Percentiles rank a stretch among this genome's conserved stretches.
Conservation (phyloP, 2,797 vertebrate genomes). For the Sebastes cheni region DNA sequence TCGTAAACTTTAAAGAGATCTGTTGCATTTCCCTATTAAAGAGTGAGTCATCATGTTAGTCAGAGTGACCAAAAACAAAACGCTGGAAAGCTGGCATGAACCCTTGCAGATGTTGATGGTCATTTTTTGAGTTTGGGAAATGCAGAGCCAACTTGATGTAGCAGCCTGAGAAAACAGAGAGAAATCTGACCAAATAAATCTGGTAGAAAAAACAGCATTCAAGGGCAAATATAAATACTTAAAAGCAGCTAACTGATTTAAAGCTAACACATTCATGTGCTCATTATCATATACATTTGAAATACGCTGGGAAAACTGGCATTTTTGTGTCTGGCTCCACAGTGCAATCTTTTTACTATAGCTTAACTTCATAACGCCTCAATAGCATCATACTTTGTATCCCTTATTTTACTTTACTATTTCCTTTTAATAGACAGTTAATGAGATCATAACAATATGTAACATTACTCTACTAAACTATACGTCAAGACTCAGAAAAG, state of each 20-base stretch:
- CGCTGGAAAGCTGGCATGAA: constrained; percentile 18
- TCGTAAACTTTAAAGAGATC: constrained; percentile 35
- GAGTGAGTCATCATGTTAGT: constrained; percentile 52
- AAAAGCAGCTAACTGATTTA: not conserved
- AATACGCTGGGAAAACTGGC: not conserved
- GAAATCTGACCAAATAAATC: not conserved
- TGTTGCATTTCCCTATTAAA: constrained; percentile 33
- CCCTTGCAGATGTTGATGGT: not conserved
- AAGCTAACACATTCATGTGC: not conserved
- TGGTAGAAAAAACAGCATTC: not conserved
- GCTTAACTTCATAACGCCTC: not conserved
- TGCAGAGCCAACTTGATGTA: not conserved
- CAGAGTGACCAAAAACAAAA: constrained; percentile 44
- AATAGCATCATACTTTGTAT: not conserved
- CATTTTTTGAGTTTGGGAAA: not conserved
- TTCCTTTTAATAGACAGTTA: not conserved
- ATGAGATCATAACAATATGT: not conserved
- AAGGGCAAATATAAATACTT: not conserved
- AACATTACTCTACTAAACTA: not conserved
- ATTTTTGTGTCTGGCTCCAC: not conserved
- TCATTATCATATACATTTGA: not conserved
- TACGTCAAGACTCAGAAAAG: not conserved
- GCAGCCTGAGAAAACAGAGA: not conserved
- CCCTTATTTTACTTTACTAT: not conserved
- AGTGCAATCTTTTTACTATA: not conserved